Evolutionary conservation across 2,113 vertebrate species (phyloP).

Genomic region (Callionymus lyra): DNA sequence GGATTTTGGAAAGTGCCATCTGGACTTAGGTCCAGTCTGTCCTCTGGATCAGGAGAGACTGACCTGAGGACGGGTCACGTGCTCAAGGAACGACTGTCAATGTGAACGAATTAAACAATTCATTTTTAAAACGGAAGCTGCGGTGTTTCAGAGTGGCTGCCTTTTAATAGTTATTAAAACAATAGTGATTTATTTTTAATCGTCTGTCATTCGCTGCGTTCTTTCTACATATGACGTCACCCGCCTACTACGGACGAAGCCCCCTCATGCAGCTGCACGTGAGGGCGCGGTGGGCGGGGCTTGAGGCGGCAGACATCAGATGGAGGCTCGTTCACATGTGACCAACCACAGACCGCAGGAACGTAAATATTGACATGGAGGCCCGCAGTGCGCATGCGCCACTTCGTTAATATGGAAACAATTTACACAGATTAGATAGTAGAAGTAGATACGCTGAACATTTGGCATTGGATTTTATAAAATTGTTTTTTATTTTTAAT

Average conservation of each 20-base stretch:
- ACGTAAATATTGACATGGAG: not conserved
- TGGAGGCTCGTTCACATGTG: slow-evolving; percentile 5
- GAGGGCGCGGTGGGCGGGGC: slow-evolving; percentile 9
- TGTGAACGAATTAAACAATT: not conserved
- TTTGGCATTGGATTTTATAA: no score
- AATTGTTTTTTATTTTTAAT: no score
- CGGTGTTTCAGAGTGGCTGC: no score
- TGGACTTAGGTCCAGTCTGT: slow-evolving; percentile 18
- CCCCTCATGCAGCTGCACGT: slow-evolving; percentile 5
- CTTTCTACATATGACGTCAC: not conserved
- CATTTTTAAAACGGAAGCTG: no score
- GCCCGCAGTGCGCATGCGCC: slow-evolving; percentile 4
- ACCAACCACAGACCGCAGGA: slow-evolving; percentile 15
- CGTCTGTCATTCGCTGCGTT: no score
- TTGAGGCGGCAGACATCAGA: not conserved
- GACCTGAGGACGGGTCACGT: slow-evolving; percentile 3
- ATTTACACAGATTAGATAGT: no score
- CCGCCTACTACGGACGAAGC: not conserved
- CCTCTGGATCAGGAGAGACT: slow-evolving; percentile 13
- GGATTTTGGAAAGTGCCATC: slow-evolving; percentile 55
- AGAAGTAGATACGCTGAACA: no score
- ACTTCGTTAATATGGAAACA: no score
- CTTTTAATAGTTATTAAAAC: no score
- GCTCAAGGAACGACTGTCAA: not conserved
- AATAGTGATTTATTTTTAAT: no score